Evolutionary conservation across 2,113 vertebrate genomes (phyloP).

Genomic region (Bubo bubo): DNA sequence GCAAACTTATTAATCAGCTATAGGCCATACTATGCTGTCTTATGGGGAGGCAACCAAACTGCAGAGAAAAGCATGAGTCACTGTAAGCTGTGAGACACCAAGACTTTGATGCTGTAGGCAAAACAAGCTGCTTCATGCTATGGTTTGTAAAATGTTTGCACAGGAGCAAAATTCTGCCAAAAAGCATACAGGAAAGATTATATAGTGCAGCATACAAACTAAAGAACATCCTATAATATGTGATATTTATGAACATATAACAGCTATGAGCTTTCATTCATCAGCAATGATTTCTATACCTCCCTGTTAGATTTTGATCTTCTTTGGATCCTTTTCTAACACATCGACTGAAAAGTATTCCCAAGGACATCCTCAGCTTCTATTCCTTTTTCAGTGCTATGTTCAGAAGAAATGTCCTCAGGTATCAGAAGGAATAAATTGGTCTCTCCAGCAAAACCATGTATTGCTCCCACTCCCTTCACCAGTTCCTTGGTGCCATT

Average conservation of each 20-base stretch:
- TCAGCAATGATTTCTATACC: neutral
- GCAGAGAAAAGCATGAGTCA: constrained; percentile 28
- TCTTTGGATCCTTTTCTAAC: neutral
- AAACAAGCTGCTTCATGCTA: constrained; percentile 43
- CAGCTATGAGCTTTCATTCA: neutral
- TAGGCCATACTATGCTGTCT: neutral
- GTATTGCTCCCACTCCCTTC: neutral
- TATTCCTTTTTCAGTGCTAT: neutral
- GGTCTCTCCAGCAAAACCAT: neutral
- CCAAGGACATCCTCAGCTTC: neutral
- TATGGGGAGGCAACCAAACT: neutral
- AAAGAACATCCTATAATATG: neutral
- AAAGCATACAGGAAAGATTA: neutral
- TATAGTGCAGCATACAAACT: neutral
- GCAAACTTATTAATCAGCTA: neutral
- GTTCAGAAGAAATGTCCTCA: neutral
- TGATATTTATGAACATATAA: neutral
- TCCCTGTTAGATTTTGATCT: neutral
- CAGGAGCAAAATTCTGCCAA: neutral
- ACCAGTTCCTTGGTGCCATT: neutral
- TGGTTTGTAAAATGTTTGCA: neutral
- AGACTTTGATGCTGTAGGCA: constrained; percentile 17
- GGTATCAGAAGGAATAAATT: neutral
- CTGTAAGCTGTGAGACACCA: neutral
- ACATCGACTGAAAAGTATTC: neutral